Conservation (phyloP, 2,113 vertebrate genomes). For the Tinamus guttatus region DNA sequence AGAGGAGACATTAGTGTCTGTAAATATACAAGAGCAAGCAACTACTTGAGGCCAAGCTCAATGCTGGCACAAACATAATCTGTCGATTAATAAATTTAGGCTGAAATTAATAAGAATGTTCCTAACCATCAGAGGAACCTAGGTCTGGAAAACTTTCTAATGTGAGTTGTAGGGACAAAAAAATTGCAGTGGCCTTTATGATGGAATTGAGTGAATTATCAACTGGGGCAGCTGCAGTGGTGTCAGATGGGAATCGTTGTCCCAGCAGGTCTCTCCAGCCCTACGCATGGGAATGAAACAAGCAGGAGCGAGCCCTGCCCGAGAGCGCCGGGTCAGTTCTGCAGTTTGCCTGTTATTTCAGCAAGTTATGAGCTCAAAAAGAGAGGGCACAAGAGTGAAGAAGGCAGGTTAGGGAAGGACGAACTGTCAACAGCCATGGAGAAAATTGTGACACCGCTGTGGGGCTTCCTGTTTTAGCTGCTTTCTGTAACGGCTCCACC, state of each 20-base stretch:
- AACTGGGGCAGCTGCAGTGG: background rate
- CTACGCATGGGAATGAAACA: background rate
- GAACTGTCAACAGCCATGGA: background rate
- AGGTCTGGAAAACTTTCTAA: no score
- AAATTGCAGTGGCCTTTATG: no score
- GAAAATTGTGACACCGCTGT: background rate
- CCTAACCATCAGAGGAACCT: no score
- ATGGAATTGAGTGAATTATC: background rate
- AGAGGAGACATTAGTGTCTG: background rate
- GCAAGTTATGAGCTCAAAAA: no score
- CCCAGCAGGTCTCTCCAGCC: background rate
- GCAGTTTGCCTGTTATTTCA: background rate
- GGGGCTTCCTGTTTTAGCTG: no score
- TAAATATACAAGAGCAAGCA: background rate
- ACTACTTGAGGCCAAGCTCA: no score
- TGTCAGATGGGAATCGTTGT: accelerated
- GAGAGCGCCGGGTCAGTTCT: background rate
- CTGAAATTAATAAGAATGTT: no score
- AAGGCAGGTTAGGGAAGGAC: background rate
- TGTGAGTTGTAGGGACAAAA: no score
- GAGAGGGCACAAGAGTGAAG: background rate
- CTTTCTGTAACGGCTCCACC: background rate
- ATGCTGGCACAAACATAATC: no score
- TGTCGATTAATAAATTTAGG: no score
- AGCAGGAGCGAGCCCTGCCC: background rate